phyloP scores from a whole-genome alignment of 2,888 invertebrate genomes.

The Lomographa bimaculata region DNA sequence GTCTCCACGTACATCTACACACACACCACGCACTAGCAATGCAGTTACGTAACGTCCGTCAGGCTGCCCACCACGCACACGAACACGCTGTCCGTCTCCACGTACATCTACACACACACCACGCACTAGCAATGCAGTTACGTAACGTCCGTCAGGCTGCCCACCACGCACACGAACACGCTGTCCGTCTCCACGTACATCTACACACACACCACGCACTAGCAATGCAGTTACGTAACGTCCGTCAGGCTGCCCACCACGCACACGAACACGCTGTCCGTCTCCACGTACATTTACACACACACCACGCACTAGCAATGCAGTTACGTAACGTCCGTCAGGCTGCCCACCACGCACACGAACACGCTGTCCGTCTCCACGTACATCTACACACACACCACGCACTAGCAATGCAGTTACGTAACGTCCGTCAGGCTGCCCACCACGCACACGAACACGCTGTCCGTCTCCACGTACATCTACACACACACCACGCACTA shows the following conservation, averaged over 20 bases:
- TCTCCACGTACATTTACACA: slow-evolving; percentile 87
- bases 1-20: slow-evolving; percentile 88
- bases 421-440: slow-evolving; percentile 94
- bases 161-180: slow-evolving; percentile 90
- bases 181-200: slow-evolving; percentile 89
- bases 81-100: slow-evolving; percentile 88
- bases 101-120: slow-evolving; percentile 84
- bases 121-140: no score
- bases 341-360: slow-evolving; percentile 90
- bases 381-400: slow-evolving; percentile 86
- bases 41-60: no score
- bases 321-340: no score
- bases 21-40: slow-evolving; percentile 4
- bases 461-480: slow-evolving; percentile 89
- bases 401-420: no score
- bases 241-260: slow-evolving; percentile 94
- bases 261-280: slow-evolving; percentile 89
- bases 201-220: slow-evolving; percentile 52
- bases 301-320: slow-evolving; percentile 4
- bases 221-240: no score
- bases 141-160: slow-evolving; percentile 94
- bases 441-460: slow-evolving; percentile 90
- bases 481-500: slow-evolving; percentile 49
- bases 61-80: slow-evolving; percentile 92
- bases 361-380: slow-evolving; percentile 88